These are phyloP conservation scores for Noctuana brunneofusca DNA, from an alignment of 2,888 invertebrate species.

Conservation along the genomic window DNA sequence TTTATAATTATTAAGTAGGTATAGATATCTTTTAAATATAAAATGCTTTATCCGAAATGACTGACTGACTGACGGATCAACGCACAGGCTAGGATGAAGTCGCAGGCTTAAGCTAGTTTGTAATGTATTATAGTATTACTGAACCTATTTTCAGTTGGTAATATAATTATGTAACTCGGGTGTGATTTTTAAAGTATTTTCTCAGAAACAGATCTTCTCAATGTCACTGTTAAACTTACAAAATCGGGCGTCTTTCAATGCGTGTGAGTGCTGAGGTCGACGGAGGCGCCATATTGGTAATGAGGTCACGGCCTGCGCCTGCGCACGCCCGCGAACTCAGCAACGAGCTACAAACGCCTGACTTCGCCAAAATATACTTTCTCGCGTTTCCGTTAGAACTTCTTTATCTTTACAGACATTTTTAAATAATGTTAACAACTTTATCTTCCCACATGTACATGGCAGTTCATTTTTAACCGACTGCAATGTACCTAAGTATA, in stretches of 20 bases:
- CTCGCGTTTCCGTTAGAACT: constrained; percentile 25
- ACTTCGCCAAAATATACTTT: constrained; percentile 32
- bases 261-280: constrained; percentile 52
- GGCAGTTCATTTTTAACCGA: background rate
- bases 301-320: constrained; percentile 70
- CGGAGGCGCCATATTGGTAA: constrained; percentile 63
- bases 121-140: too few relatives aligned
- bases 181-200: background rate
- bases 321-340: constrained; percentile 46
- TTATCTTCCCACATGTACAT: background rate
- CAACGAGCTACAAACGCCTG: constrained; percentile 23
- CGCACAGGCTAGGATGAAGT: too few relatives aligned
- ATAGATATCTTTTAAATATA: too few relatives aligned
- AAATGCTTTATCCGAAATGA: too few relatives aligned
- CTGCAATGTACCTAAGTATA: too few relatives aligned
- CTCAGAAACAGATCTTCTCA: constrained; percentile 17
- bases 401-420: background rate
- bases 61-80: too few relatives aligned
- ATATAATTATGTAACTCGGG: too few relatives aligned
- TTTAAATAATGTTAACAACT: background rate
- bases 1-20: too few relatives aligned
- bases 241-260: constrained; percentile 20
- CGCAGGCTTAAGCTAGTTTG: too few relatives aligned
- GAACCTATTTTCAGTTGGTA: too few relatives aligned
- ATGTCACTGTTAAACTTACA: constrained; percentile 27